phyloP scores from a whole-genome alignment of 2,888 invertebrate genomes.

The Endomychus coccineus region DNA sequence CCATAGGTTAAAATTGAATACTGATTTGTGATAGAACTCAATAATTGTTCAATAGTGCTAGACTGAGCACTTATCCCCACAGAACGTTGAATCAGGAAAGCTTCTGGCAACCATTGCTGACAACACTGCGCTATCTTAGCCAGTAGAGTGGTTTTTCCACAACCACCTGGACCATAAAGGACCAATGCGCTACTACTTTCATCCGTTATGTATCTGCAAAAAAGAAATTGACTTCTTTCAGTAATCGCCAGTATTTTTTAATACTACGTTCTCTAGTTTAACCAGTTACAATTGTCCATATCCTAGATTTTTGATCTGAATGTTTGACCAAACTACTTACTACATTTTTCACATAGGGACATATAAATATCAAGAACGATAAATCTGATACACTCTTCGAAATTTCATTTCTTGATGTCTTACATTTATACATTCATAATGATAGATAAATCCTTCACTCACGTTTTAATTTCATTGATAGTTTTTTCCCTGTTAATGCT shows the following conservation, averaged over 20 bases:
- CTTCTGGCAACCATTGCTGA: conserved; percentile 57
- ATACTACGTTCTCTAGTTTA: no score
- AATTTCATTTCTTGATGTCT: no score
- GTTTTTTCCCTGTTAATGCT: conserved; percentile 63
- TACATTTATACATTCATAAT: no score
- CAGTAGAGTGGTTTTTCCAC: conserved; percentile 74
- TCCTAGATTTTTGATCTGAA: no score
- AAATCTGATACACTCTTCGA: no score
- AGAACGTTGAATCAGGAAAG: conserved; percentile 50
- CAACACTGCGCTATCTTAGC: conserved; percentile 64
- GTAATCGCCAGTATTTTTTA: no score
- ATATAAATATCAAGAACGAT: no score
- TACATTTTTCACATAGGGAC: no score
- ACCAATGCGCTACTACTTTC: conserved; percentile 59
- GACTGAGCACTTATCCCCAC: conserved; percentile 60
- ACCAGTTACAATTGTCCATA: no score
- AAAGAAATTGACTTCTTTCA: neutral
- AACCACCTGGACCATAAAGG: conserved; percentile 70
- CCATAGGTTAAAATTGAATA: conserved; percentile 64
- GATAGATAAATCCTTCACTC: conserved; percentile 35
- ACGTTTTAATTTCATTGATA: conserved; percentile 61
- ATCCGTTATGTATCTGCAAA: conserved; percentile 52
- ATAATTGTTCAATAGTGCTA: conserved; percentile 59
- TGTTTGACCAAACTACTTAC: no score
- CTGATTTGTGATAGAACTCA: conserved; percentile 70